These are phyloP conservation scores for Sarcophaga carnaria DNA, from an alignment of 2,888 invertebrate genomes.

Conservation along the genomic window DNA sequence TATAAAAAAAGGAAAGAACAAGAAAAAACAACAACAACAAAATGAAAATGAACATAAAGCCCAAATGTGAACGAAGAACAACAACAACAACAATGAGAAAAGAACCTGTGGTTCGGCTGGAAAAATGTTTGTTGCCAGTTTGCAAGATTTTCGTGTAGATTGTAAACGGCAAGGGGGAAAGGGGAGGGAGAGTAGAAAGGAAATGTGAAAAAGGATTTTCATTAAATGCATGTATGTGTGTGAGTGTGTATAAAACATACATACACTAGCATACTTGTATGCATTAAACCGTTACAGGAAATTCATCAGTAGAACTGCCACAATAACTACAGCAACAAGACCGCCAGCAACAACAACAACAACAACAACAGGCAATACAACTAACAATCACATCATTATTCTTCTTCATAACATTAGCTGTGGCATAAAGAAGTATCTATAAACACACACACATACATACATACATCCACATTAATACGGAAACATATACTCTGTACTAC, in stretches of 20 bases:
- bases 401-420: constrained; percentile 66
- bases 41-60: neutral
- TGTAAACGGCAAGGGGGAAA: too few species aligned
- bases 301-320: constrained; percentile 66
- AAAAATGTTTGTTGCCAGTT: constrained; percentile 48
- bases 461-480: neutral
- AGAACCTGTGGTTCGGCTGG: constrained; percentile 50
- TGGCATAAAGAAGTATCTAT: constrained; percentile 34
- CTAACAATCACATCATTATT: constrained; percentile 68
- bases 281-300: constrained; percentile 65
- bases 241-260: neutral
- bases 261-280: constrained; percentile 28
- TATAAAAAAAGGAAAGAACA: constrained; percentile 35
- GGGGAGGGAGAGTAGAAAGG: neutral
- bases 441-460: constrained; percentile 6
- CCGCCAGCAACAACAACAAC: neutral
- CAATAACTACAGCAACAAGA: constrained; percentile 40
- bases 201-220: constrained; percentile 33
- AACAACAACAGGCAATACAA: constrained; percentile 31
- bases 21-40: neutral
- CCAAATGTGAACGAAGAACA: neutral
- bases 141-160: constrained; percentile 26
- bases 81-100: neutral
- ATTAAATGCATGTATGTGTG: constrained; percentile 29
- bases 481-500: constrained; percentile 4